These are phyloP conservation scores for Polydrusus cervinus DNA, from an alignment of 2,888 invertebrate species.

Conservation along the genomic window DNA sequence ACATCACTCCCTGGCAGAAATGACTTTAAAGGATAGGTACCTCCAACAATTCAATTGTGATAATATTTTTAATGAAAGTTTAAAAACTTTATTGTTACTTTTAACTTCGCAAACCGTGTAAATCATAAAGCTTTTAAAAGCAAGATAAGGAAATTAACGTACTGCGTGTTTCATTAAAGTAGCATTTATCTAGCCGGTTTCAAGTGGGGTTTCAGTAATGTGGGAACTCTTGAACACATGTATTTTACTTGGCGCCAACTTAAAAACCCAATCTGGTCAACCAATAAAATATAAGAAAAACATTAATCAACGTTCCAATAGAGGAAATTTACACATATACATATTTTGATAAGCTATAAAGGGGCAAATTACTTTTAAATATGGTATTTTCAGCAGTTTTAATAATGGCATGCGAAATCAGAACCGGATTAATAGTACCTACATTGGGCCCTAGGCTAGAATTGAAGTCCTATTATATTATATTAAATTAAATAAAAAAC, in stretches of 20 bases:
- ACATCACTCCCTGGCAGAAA: too few relatives aligned
- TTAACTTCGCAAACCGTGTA: conserved; percentile 37
- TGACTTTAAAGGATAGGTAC: too few relatives aligned
- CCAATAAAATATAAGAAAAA: conserved; percentile 33
- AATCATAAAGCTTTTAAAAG: conserved; percentile 55
- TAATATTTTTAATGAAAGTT: too few relatives aligned
- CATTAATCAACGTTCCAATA: conserved; percentile 11
- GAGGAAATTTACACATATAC: neutral
- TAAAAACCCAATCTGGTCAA: conserved; percentile 51
- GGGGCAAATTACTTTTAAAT: neutral
- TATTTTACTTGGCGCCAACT: conserved; percentile 65
- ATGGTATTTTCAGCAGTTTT: too few relatives aligned
- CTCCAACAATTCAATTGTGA: too few relatives aligned
- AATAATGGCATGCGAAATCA: too few relatives aligned
- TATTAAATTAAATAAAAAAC: too few relatives aligned
- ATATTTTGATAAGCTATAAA: conserved; percentile 1
- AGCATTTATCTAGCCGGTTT: conserved; percentile 62
- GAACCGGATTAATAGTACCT: too few relatives aligned
- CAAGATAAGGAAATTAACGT: conserved; percentile 57
- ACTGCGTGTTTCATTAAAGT: conserved; percentile 58
- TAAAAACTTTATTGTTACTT: neutral
- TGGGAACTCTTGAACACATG: conserved; percentile 65
- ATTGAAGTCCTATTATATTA: too few relatives aligned
- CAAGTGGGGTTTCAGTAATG: conserved; percentile 65
- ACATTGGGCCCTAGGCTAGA: too few relatives aligned